Evolutionary conservation across 2,888 invertebrate genomes (phyloP).

Genomic region (Eupsilia transversa): DNA sequence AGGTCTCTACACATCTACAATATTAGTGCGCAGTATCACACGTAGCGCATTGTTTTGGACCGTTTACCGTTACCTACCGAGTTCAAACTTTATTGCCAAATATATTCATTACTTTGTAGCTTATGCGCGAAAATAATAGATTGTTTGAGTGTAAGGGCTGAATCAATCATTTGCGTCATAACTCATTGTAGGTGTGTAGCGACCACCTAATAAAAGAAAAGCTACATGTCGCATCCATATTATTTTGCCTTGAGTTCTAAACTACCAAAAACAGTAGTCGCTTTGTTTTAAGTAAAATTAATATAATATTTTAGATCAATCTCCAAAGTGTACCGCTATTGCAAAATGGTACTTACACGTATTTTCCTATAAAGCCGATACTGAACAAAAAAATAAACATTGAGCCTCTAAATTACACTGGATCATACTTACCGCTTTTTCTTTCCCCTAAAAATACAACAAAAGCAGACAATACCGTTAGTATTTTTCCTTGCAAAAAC

Average conservation of each 20-base stretch:
- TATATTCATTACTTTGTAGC: background rate
- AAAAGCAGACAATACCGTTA: conserved; percentile 13
- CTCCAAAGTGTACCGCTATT: background rate
- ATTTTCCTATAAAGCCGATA: background rate
- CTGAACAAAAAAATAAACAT: background rate
- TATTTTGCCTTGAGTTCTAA: background rate
- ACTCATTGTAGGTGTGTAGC: too few relatives aligned
- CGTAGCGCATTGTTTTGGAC: background rate
- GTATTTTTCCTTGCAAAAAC: conserved; percentile 17
- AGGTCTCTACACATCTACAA: background rate
- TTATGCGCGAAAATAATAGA: too few relatives aligned
- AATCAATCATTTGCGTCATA: background rate
- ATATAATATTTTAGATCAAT: background rate
- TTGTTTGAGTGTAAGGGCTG: background rate
- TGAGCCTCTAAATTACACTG: background rate
- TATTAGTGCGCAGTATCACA: background rate
- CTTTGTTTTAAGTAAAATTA: too few relatives aligned
- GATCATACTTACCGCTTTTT: background rate
- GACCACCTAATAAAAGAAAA: background rate
- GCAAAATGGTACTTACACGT: background rate
- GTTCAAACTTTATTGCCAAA: background rate
- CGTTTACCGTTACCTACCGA: too few relatives aligned
- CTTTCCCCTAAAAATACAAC: conserved; percentile 24
- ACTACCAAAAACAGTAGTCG: background rate
- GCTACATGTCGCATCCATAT: background rate